Evolutionary conservation across 1,140 invertebrate species (phyloP).

Genomic region (Metaphire vulgaris): DNA sequence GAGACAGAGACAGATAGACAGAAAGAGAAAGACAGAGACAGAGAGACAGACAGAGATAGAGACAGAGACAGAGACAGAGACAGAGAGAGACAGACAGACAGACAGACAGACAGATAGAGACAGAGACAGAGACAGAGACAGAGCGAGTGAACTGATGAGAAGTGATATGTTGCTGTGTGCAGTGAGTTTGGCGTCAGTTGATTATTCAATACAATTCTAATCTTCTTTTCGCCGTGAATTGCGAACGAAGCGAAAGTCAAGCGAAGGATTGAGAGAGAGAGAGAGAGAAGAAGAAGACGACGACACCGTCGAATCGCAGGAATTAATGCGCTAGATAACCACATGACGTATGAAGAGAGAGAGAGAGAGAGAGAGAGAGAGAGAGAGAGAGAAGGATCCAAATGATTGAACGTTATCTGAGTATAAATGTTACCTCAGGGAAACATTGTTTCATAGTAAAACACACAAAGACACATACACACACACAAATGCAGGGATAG

Average conservation of each 20-base stretch:
- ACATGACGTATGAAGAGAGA: too few species aligned
- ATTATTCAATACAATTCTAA: too few species aligned
- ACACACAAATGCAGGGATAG: too few species aligned
- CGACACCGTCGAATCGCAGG: not conserved
- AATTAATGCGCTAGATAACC: too few species aligned
- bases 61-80: conserved; percentile 5
- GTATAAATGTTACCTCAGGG: too few species aligned
- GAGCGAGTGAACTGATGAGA: conserved; percentile 30
- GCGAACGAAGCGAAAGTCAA: not conserved
- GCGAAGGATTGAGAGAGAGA: not conserved
- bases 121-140: conserved; percentile 18
- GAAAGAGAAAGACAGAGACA: conserved; percentile 22
- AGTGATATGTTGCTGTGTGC: not conserved
- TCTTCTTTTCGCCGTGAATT: too few species aligned
- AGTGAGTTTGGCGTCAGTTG: too few species aligned
- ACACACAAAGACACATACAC: too few species aligned
- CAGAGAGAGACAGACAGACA: conserved; percentile 18
- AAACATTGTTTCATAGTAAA: too few species aligned
- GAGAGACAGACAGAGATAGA: conserved; percentile 14
- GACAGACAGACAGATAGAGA: conserved; percentile 23
- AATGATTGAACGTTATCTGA: too few species aligned
- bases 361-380: too few species aligned
- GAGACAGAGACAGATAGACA: conserved; percentile 22
- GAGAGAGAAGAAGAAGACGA: not conserved
- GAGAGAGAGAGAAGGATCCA: too few species aligned